Conservation (phyloP, 2,888 invertebrate species). For the Muschampia plurimacula region DNA sequence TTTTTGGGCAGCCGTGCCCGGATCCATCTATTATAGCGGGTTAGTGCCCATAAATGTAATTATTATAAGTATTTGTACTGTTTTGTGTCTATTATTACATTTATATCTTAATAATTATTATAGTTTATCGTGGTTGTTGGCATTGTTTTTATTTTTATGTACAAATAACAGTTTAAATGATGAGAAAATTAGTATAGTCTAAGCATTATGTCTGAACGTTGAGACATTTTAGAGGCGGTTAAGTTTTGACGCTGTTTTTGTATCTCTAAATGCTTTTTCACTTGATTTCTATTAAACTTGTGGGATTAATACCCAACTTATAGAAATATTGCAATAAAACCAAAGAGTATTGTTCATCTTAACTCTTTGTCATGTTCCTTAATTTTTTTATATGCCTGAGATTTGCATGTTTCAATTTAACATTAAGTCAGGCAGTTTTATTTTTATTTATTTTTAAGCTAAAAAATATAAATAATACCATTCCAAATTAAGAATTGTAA, state of each 20-base stretch:
- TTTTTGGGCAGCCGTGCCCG: conserved; percentile 44
- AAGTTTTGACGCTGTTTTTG: conserved; percentile 53
- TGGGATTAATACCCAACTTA: conserved; percentile 51
- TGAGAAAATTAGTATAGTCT: conserved; percentile 74
- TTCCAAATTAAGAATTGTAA: conserved; percentile 84
- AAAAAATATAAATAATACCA: conserved; percentile 79
- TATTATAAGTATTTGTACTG: conserved; percentile 70
- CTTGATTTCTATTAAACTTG: conserved; percentile 51
- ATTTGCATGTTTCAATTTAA: conserved; percentile 63
- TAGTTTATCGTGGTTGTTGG: conserved; percentile 82
- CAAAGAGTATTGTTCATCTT: conserved; percentile 78
- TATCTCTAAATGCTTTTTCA: conserved; percentile 57
- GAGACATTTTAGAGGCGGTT: conserved; percentile 49
- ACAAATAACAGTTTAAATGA: conserved; percentile 83
- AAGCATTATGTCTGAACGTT: conserved; percentile 53
- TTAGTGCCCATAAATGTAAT: conserved; percentile 41
- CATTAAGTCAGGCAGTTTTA: conserved; percentile 49
- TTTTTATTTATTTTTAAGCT: conserved; percentile 83
- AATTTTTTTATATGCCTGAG: conserved; percentile 50
- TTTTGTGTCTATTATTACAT: conserved; percentile 74
- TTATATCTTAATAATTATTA: conserved; percentile 77
- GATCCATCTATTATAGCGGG: conserved; percentile 38
- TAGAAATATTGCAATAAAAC: conserved; percentile 66
- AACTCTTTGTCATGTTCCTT: conserved; percentile 79
- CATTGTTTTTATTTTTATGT: conserved; percentile 81